Conservation (phyloP, 2,113 vertebrate species). For the Formicarius rufipectus region DNA sequence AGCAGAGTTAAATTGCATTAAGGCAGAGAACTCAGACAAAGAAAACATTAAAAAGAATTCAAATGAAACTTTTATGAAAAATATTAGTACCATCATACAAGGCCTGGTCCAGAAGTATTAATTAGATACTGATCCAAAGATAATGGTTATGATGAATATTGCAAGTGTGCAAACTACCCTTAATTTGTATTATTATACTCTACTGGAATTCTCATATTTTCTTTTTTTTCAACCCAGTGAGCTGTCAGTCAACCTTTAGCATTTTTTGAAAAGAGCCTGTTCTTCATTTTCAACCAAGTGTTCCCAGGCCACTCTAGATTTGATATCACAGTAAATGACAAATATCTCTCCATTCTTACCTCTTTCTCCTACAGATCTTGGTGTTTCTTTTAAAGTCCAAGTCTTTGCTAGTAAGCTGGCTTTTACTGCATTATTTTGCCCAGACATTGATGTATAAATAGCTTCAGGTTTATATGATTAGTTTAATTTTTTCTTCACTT, state of each 20-base stretch:
- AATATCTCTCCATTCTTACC: not conserved
- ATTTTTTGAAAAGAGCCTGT: not conserved
- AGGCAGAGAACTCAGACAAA: conserved; percentile 16
- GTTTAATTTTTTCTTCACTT: not conserved
- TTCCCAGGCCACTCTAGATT: not conserved
- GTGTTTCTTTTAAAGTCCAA: not conserved
- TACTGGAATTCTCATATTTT: not conserved
- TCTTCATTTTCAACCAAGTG: not conserved
- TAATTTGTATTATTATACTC: not conserved
- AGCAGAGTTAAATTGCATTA: conserved; percentile 31
- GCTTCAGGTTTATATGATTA: not conserved
- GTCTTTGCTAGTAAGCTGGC: not conserved
- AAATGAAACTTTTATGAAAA: not conserved
- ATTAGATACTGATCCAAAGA: not conserved
- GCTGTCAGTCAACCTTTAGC: not conserved
- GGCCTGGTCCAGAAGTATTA: not conserved
- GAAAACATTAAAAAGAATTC: conserved; percentile 21
- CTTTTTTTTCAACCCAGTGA: not conserved
- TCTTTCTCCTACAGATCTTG: not conserved
- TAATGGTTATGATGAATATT: not conserved
- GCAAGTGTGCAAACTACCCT: not conserved
- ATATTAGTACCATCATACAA: not conserved
- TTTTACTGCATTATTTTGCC: not conserved
- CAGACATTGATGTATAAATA: not conserved
- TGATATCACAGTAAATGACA: not conserved